Percentiles rank a stretch among this genome's conserved stretches.
Conservation (phyloP, 2,888 invertebrate species). For the Stenotaenia linearis region DNA sequence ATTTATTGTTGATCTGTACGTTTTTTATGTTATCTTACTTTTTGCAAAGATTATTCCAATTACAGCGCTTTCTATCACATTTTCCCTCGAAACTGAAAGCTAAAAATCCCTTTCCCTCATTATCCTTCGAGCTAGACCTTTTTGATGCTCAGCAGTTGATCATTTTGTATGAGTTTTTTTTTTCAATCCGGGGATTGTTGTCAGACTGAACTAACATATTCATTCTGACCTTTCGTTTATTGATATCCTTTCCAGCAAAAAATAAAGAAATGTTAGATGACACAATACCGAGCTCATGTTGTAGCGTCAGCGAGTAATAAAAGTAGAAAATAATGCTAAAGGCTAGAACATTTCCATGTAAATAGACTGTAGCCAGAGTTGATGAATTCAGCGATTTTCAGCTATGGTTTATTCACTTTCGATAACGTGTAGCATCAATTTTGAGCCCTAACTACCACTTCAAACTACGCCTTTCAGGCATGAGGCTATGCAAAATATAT, state of each 20-base stretch:
- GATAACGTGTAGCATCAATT: neutral
- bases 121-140: no score
- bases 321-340: neutral
- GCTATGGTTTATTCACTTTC: slow-evolving; percentile 4
- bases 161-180: no score
- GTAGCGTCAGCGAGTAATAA: neutral
- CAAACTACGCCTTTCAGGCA: neutral
- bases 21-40: no score
- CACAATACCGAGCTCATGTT: neutral
- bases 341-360: slow-evolving; percentile 9
- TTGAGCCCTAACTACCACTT: neutral
- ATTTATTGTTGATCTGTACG: no score
- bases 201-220: no score
- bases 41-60: no score
- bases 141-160: no score
- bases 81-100: no score
- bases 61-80: no score
- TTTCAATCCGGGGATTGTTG: no score
- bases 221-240: neutral
- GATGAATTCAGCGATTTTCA: neutral
- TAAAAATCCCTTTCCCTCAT: no score
- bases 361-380: neutral
- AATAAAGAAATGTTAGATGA: neutral
- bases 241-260: neutral
- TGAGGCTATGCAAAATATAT: neutral